These are phyloP conservation scores for Thaumetopoea pityocampa DNA, from an alignment of 1,140 invertebrate genomes.

Conservation along the genomic window DNA sequence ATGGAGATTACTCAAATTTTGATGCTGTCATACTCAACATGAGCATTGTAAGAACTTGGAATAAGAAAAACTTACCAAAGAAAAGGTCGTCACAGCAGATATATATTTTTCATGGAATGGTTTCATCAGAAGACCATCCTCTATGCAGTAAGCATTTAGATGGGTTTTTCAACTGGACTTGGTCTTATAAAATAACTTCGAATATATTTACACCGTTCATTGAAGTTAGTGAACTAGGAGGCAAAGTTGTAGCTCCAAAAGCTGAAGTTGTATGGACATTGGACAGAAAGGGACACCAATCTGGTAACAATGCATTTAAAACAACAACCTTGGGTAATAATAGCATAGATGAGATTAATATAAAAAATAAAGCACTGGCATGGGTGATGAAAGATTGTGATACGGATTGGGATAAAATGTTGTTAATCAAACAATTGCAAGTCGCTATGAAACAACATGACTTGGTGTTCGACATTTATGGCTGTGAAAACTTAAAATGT, in stretches of 20 bases:
- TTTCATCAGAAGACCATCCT: constrained; percentile 52
- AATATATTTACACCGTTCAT: constrained; percentile 76
- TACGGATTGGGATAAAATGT: constrained; percentile 62
- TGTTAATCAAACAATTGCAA: constrained; percentile 76
- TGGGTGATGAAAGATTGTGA: constrained; percentile 81
- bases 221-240: constrained; percentile 48
- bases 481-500: constrained; percentile 76
- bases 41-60: constrained; percentile 27
- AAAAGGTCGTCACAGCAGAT: constrained; percentile 51
- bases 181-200: constrained; percentile 76
- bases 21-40: constrained; percentile 54
- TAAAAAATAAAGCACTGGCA: constrained; percentile 71
- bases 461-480: constrained; percentile 80
- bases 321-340: constrained; percentile 16
- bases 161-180: constrained; percentile 79
- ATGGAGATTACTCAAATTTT: constrained; percentile 38
- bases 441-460: constrained; percentile 66
- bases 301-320: too few species aligned
- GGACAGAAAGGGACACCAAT: constrained; percentile 1
- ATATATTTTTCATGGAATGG: constrained; percentile 68
- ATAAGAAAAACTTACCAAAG: constrained; percentile 36
- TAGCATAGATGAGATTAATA: constrained; percentile 25
- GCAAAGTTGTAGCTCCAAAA: constrained; percentile 48
- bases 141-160: constrained; percentile 43
- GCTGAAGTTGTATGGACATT: constrained; percentile 30